Percentiles rank a stretch among this genome's conserved stretches.
Conservation (phyloP, 1,140 invertebrate species). For the Marisa cornuarietis region DNA sequence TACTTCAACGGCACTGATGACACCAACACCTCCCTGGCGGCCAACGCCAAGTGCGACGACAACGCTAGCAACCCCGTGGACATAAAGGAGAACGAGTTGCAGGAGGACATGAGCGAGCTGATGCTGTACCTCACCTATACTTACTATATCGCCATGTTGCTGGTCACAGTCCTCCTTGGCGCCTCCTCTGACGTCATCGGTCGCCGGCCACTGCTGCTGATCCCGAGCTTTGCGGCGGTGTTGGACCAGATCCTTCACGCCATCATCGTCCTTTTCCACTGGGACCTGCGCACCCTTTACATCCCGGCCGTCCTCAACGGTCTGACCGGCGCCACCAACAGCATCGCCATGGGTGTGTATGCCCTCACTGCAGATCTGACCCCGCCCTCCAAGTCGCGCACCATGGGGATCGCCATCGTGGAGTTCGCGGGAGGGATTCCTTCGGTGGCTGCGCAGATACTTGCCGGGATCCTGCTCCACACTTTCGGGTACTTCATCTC, state of each 20-base stretch:
- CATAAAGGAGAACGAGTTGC: not conserved
- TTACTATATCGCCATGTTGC: not conserved
- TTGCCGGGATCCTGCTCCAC: conserved; percentile 4
- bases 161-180: conserved; percentile 16
- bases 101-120: not conserved
- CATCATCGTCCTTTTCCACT: not conserved
- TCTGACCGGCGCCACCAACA: conserved; percentile 3
- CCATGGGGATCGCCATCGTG: conserved; percentile 12
- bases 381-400: conserved; percentile 13
- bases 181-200: conserved; percentile 18
- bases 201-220: conserved; percentile 1
- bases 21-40: not conserved
- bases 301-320: conserved; percentile 9
- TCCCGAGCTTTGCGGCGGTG: not conserved
- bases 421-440: not conserved
- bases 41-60: not conserved
- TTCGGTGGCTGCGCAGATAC: not conserved
- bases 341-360: conserved; percentile 14
- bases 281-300: conserved; percentile 2
- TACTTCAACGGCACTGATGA: not conserved
- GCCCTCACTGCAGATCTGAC: conserved; percentile 23
- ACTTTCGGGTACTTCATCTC: conserved; percentile 8
- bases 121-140: not conserved
- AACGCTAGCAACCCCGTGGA: not conserved
- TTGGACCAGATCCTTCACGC: not conserved